Percentiles rank a stretch among this genome's conserved stretches.
These are phyloP conservation scores for Trichoplusia ni DNA, from an alignment of 1,140 invertebrate species.

Conservation along the genomic window DNA sequence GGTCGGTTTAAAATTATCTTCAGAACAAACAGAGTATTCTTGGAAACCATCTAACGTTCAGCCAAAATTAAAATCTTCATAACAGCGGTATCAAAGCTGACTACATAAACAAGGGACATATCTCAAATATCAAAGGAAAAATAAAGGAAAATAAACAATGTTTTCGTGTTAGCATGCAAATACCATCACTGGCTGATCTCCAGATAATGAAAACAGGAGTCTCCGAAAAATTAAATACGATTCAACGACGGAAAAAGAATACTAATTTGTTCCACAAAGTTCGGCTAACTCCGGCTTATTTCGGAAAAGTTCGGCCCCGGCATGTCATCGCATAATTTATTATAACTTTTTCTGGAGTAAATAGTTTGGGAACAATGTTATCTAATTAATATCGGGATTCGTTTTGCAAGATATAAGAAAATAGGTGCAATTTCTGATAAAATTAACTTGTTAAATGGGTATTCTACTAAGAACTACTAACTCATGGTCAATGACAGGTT, in stretches of 20 bases:
- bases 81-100: too few species aligned
- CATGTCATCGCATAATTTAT: slow-evolving; percentile 3
- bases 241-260: not conserved
- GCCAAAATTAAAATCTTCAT: too few species aligned
- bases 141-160: slow-evolving; percentile 3
- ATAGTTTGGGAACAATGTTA: not conserved
- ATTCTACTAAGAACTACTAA: too few species aligned
- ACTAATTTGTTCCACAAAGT: slow-evolving; percentile 12
- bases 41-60: too few species aligned
- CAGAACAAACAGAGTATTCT: too few species aligned
- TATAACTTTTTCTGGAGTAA: slow-evolving; percentile 5
- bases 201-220: not conserved
- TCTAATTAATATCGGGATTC: not conserved
- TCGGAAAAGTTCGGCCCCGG: not conserved
- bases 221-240: not conserved
- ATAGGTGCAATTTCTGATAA: too few species aligned
- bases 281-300: not conserved
- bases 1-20: too few species aligned
- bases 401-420: not conserved
- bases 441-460: too few species aligned
- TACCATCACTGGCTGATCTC: not conserved
- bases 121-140: too few species aligned
- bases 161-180: not conserved
- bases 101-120: too few species aligned
- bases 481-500: too few species aligned